Percentiles rank a stretch among this genome's conserved stretches.
Conservation (phyloP, 1,140 invertebrate genomes). For the Babylonia areolata region DNA sequence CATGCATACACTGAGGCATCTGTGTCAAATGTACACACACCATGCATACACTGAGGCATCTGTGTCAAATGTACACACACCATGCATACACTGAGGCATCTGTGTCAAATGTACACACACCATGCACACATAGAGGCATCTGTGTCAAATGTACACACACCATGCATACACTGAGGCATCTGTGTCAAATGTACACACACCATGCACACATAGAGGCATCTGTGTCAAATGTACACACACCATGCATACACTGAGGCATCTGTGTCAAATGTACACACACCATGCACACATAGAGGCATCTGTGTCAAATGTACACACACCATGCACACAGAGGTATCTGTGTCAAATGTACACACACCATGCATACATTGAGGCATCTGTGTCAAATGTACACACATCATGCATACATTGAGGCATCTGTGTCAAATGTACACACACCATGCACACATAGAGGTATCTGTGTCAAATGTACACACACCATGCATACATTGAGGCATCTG, state of each 20-base stretch:
- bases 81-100: too few relatives aligned
- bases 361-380: background rate
- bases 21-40: too few relatives aligned
- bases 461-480: too few relatives aligned
- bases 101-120: background rate
- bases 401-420: too few relatives aligned
- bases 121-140: background rate
- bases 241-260: background rate
- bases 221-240: background rate
- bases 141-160: background rate
- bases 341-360: background rate
- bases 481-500: too few relatives aligned
- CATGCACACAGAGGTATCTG: background rate
- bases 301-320: too few relatives aligned
- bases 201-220: background rate
- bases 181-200: too few relatives aligned
- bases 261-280: background rate
- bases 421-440: constrained; percentile 17
- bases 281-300: too few relatives aligned
- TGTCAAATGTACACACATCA: background rate
- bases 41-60: too few relatives aligned
- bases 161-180: background rate
- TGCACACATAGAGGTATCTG: too few relatives aligned
- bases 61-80: too few relatives aligned
- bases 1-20: too few relatives aligned